Conservation (phyloP, 2,113 vertebrate species). For the Egretta garzetta region DNA sequence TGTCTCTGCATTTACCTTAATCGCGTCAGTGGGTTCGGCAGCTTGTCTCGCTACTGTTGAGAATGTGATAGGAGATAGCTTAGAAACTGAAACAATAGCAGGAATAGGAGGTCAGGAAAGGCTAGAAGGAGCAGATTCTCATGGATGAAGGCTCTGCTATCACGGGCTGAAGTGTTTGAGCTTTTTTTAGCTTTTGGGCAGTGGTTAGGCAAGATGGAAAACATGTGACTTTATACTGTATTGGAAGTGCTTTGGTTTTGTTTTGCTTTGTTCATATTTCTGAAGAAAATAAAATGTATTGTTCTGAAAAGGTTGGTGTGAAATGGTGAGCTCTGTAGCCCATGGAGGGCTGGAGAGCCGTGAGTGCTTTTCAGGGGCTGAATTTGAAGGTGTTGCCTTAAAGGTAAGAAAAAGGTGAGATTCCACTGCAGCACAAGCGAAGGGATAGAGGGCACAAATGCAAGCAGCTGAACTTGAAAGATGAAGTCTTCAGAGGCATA, state of each 20-base stretch:
- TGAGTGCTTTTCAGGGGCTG: not conserved
- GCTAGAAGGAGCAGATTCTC: not conserved
- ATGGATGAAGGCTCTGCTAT: not conserved
- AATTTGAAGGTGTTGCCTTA: not conserved
- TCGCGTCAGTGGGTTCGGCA: not conserved
- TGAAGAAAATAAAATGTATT: not conserved
- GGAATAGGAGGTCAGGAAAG: not conserved
- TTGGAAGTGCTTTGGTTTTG: not conserved
- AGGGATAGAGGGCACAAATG: not conserved
- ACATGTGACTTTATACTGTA: not conserved
- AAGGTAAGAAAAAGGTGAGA: not conserved
- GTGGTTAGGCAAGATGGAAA: not conserved
- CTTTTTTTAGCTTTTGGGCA: not conserved
- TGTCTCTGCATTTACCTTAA: not conserved
- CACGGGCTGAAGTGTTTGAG: not conserved
- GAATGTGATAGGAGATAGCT: not conserved
- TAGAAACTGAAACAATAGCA: not conserved
- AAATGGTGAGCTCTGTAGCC: not conserved
- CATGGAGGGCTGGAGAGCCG: too few species aligned
- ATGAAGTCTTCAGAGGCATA: not conserved
- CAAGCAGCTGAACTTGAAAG: not conserved
- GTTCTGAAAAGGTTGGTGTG: not conserved
- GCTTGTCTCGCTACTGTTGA: not conserved
- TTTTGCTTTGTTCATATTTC: not conserved
- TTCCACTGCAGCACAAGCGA: not conserved